Evolutionary conservation across 1,140 invertebrate genomes (phyloP), one percentile per base, ranked within the genome.

Genomic region (Zaprionus camerounensis): DNA sequence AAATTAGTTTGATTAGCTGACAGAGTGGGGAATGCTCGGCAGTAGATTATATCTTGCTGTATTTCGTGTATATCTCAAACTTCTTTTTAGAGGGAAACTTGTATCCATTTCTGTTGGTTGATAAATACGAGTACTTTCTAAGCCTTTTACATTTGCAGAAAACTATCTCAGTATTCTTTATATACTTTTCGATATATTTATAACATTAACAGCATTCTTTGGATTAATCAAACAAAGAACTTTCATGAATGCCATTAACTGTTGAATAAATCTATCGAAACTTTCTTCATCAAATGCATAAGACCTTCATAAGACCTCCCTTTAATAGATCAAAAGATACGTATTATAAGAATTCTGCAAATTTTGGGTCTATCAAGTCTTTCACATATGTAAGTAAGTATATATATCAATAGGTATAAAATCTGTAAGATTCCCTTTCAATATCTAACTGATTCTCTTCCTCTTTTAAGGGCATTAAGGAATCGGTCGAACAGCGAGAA

Each of bases 1-100:
- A 22, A 31, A 24, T 38, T 70, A 49, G 31, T 26, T 56, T 20
- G n/a, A 38, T 12, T 58, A 34, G 31, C 46, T 51, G 11, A 20
- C 1, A 20, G 20, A 51, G 46, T 51, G 20, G 20, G 46, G 24
- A 51, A 51, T 51, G 46, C 41, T 17, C 2, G 15, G 41, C n/a
- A 44, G n/a, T 7, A 44, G 41, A 44, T 44, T 44, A 44, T 17
- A 44, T 17, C 41, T 44, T n/a, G 6, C n/a, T 17, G 41, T 44
- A 44, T 44, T 2, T 44, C 41, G 17, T 17, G 17, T 17, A 17
- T 17, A 17, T 17, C 7, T 1, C 5, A 17, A 17, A 41, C 2
- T n/a, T 5, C 13, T 38, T 15, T 15, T 41, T 15, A 15, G 15
- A 17, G 41, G 6, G 5, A 17, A 44, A 44, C 2, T n/a, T 44